A percentile compares a stretch with the other conserved stretches of the same genome.
Conservation (phyloP, 2,888 invertebrate species). For the Diogma glabrata region DNA sequence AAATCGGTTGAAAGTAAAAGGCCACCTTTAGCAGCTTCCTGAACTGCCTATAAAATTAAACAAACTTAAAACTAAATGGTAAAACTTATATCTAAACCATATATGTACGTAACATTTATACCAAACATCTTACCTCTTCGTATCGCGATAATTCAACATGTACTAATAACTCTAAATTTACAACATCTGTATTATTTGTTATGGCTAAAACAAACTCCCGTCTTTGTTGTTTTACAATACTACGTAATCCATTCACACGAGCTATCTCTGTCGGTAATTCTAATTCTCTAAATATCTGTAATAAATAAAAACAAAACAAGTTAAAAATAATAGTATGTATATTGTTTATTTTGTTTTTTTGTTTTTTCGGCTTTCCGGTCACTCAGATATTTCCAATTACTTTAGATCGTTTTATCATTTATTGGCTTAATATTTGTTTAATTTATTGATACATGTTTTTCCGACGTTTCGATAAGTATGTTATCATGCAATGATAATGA, state of each 20-base stretch:
- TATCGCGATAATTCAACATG: slow-evolving; percentile 41
- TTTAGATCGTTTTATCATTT: no score
- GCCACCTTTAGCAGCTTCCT: slow-evolving; percentile 61
- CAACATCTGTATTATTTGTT: slow-evolving; percentile 45
- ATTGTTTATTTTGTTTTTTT: no score
- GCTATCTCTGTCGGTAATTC: slow-evolving; percentile 67
- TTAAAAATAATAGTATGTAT: neutral
- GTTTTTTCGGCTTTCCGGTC: no score
- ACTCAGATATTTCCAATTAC: no score
- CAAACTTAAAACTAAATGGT: neutral
- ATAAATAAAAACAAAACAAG: slow-evolving; percentile 17
- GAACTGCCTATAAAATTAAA: slow-evolving; percentile 40
- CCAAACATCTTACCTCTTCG: slow-evolving; percentile 33
- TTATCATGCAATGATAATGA: no score
- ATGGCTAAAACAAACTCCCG: slow-evolving; percentile 47
- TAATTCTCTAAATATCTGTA: slow-evolving; percentile 63
- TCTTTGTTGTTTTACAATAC: slow-evolving; percentile 46
- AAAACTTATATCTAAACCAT: slow-evolving; percentile 4
- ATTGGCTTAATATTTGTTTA: no score
- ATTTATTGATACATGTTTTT: no score
- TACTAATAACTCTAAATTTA: slow-evolving; percentile 45
- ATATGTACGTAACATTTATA: slow-evolving; percentile 16
- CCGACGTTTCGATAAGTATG: no score
- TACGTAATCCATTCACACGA: slow-evolving; percentile 48
- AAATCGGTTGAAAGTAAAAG: slow-evolving; percentile 44